Conservation (phyloP, 2,888 invertebrate genomes). For the Dinocampus coccinellae region DNA sequence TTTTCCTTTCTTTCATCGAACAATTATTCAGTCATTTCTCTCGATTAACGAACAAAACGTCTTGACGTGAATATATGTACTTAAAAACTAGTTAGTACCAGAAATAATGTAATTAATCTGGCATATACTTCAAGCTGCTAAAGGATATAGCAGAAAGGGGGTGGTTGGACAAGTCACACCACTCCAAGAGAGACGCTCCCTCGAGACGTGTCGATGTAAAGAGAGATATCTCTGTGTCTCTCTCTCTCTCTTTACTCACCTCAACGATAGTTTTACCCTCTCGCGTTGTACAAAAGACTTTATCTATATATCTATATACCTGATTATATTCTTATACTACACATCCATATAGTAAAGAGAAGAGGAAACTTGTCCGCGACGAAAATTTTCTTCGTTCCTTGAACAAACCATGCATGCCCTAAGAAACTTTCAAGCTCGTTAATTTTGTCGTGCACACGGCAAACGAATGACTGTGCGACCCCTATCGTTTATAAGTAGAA, state of each 20-base stretch:
- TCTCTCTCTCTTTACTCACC: constrained; percentile 20
- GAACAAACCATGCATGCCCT: constrained; percentile 37
- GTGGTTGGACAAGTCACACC: constrained; percentile 28
- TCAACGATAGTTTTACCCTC: constrained; percentile 36
- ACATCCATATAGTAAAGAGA: not conserved
- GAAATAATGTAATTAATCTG: constrained; percentile 44
- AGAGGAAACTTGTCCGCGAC: constrained; percentile 32
- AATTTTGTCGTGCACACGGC: constrained; percentile 29
- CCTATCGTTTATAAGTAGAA: constrained; percentile 26
- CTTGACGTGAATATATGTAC: constrained; percentile 36
- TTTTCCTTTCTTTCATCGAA: not conserved
- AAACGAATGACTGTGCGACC: constrained; percentile 28
- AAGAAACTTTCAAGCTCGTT: constrained; percentile 37
- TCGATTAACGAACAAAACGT: not conserved
- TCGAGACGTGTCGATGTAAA: constrained; percentile 39
- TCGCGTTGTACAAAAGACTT: constrained; percentile 2
- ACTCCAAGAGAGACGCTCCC: constrained; percentile 36
- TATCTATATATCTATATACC: not conserved
- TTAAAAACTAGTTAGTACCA: constrained; percentile 35
- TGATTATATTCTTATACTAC: constrained; percentile 2
- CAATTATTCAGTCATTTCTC: constrained; percentile 1
- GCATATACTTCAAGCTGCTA: constrained; percentile 33
- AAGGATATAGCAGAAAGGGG: not conserved
- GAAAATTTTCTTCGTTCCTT: constrained; percentile 33
- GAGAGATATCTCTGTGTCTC: constrained; percentile 43